Conservation (phyloP, 1,140 invertebrate species). For the Papilio machaon region DNA sequence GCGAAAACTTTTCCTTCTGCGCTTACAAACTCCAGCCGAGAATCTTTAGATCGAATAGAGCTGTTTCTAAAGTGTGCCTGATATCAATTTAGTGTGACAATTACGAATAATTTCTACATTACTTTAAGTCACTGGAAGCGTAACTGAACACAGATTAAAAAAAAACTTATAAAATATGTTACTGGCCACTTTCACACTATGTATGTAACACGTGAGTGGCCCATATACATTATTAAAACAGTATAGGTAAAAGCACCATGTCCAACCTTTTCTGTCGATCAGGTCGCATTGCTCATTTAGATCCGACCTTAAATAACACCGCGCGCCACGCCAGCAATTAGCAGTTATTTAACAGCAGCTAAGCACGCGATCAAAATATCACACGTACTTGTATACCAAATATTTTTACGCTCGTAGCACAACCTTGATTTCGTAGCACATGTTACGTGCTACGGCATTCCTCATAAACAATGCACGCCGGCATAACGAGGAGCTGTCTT, state of each 20-base stretch:
- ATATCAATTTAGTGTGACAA: constrained; percentile 49
- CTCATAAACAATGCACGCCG: constrained; percentile 72
- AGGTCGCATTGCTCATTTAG: constrained; percentile 18
- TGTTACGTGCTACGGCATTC: constrained; percentile 26
- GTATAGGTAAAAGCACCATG: not conserved
- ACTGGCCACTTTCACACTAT: not conserved
- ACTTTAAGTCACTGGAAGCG: too few species aligned
- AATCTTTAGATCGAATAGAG: constrained; percentile 51
- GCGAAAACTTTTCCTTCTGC: constrained; percentile 75
- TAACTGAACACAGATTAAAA: not conserved
- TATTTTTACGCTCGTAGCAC: constrained; percentile 23
- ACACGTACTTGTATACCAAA: constrained; percentile 3
- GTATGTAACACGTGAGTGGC: not conserved
- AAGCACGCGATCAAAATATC: constrained; percentile 29
- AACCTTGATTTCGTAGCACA: constrained; percentile 31
- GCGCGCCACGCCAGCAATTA: constrained; percentile 43
- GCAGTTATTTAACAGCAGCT: constrained; percentile 27
- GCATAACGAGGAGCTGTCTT: constrained; percentile 64
- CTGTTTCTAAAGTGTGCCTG: constrained; percentile 44
- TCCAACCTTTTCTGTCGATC: constrained; percentile 15
- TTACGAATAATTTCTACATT: constrained; percentile 34
- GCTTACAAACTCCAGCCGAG: constrained; percentile 70
- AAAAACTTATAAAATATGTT: not conserved
- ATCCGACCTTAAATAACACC: constrained; percentile 50
- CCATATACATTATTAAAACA: constrained; percentile 31